A percentile compares a stretch with the other conserved stretches of the same genome.
Evolutionary conservation across 2,888 invertebrate species (phyloP).

Genomic region (Diaprepes abbreviatus): DNA sequence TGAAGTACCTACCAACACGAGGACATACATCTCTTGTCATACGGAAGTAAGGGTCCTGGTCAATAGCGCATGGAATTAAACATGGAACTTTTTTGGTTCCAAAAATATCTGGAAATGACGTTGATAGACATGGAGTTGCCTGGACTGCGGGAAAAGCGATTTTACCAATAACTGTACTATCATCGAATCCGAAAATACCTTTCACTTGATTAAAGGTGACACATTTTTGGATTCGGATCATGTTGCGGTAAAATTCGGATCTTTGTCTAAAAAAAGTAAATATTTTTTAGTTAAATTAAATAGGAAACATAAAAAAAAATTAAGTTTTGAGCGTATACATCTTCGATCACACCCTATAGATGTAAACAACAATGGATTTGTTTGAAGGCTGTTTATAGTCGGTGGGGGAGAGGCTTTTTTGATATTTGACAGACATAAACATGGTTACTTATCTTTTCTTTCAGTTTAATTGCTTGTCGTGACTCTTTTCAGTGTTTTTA

Average conservation of each 20-base stretch:
- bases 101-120: slow-evolving; percentile 93
- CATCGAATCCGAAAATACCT: slow-evolving; percentile 98
- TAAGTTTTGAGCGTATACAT: no score
- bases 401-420: no score
- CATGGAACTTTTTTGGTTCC: slow-evolving; percentile 82
- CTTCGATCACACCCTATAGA: no score
- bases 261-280: slow-evolving; percentile 79
- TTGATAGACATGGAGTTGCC: slow-evolving; percentile 93
- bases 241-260: slow-evolving; percentile 93
- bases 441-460: no score
- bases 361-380: no score
- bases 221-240: slow-evolving; percentile 91
- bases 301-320: no score
- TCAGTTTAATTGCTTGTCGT: no score
- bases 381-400: no score
- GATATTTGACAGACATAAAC: no score
- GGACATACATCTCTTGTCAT: slow-evolving; percentile 99
- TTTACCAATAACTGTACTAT: slow-evolving; percentile 96
- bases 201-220: slow-evolving; percentile 98
- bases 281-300: no score
- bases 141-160: slow-evolving; percentile 97
- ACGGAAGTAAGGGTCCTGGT: slow-evolving; percentile 99
- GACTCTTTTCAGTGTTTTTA: no score
- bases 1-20: slow-evolving; percentile 72
- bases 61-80: slow-evolving; percentile 98